Evolutionary conservation across 2,797 vertebrate species (phyloP).

Genomic region (Cuniculus paca): DNA sequence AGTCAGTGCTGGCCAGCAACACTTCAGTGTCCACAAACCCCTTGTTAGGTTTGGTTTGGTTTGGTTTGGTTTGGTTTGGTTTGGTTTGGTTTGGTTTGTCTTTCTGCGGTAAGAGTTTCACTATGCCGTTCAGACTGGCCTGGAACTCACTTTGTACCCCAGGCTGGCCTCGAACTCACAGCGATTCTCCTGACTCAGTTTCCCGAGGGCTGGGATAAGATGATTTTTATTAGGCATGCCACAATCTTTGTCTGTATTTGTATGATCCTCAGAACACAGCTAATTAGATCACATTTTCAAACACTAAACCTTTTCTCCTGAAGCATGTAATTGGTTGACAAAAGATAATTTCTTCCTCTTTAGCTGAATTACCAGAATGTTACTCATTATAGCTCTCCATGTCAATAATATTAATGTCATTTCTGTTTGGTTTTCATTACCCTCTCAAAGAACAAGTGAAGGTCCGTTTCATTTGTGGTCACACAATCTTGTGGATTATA

Average conservation of each 20-base stretch:
- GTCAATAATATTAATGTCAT: not conserved
- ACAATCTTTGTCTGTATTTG: not conserved
- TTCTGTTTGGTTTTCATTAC: not conserved
- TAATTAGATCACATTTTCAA: slow-evolving; percentile 36
- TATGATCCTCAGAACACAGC: not conserved
- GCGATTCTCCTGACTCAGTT: too few relatives aligned
- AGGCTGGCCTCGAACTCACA: too few relatives aligned
- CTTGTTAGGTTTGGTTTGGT: too few relatives aligned
- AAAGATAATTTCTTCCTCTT: not conserved
- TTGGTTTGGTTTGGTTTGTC: too few relatives aligned
- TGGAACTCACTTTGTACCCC: too few relatives aligned
- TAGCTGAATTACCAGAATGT: slow-evolving; percentile 5
- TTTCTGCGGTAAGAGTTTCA: too few relatives aligned
- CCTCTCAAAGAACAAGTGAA: not conserved
- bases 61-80: too few relatives aligned
- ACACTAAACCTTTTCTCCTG: not conserved
- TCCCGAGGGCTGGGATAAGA: not conserved
- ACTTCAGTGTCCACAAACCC: not conserved
- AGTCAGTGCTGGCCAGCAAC: not conserved
- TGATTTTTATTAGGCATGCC: not conserved
- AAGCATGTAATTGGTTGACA: not conserved
- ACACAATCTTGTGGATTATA: not conserved
- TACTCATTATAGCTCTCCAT: not conserved
- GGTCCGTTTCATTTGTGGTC: not conserved
- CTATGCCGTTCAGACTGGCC: too few relatives aligned